Evolutionary conservation across 1,140 invertebrate species (phyloP), one percentile per base, ranked within the genome.

Genomic region (Pseudobourletiella spinata): DNA sequence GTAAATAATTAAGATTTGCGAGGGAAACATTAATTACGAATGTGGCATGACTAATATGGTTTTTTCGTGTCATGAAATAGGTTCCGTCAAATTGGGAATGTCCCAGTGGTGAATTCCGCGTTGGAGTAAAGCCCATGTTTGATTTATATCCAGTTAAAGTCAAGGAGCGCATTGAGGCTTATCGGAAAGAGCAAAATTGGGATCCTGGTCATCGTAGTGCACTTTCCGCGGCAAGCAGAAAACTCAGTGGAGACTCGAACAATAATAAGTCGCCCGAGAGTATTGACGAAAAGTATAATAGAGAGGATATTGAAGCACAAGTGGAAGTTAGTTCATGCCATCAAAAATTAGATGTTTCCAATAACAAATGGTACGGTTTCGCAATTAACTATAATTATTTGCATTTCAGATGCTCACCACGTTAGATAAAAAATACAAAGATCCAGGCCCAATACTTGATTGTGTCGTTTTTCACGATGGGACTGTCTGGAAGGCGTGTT

Each of bases 381-480:
- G n/a, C n/a, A n/a, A n/a, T n/a, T n/a, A n/a, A n/a, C n/a, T n/a
- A n/a, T n/a, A n/a, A n/a, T n/a, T n/a, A n/a, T 39, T 39, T n/a
- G 32, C n/a, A 11, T 32, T 39, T 22, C 18, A 66, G 58, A 48
- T 64, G 20, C 35, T 64, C n/a, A 50, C 29, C 22, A 42, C 35
- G 20, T 44, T 87, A 50, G 95, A 98, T 68, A 97, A 96, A 75
- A 92, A 94, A 73, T 91, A 86, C 73, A 79, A 75, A 61, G 91
- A 97, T 76, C 73, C 84, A 57, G 91, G 93, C 24, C 91, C 92
- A 22, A 84, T 89, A 14, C 95, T 88, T 76, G 95, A 99, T 75
- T 94, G 91, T 79, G 79, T 99, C 57, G 82, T 98, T 14, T 98
- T 91, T 75, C 81, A 95, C 74, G 86, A 93, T 81, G 89, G 66